phyloP scores from a whole-genome alignment of 2,797 vertebrate species.

The Thamnophis elegans region DNA sequence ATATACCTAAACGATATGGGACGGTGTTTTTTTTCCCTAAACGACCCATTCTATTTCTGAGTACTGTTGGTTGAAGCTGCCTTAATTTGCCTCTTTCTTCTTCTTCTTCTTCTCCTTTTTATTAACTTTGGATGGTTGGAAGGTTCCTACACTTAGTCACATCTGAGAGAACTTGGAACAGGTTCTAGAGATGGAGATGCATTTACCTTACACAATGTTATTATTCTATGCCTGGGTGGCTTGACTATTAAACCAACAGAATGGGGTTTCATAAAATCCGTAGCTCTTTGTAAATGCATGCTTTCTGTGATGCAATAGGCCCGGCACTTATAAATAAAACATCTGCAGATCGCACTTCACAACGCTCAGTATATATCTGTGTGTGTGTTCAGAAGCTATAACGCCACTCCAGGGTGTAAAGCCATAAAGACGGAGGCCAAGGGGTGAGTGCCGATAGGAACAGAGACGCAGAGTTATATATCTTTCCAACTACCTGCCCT shows the following conservation, averaged over 20 bases:
- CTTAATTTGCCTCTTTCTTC: conserved; percentile 33
- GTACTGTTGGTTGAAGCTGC: conserved; percentile 9
- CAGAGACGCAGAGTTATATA: conserved; percentile 58
- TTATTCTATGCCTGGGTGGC: conserved; percentile 69
- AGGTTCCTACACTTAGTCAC: conserved; percentile 72
- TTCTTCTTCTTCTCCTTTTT: not conserved
- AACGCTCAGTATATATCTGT: conserved; percentile 44
- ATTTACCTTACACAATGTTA: conserved; percentile 64
- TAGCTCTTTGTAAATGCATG: conserved; percentile 58
- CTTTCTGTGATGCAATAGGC: conserved; percentile 56
- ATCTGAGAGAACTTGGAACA: conserved; percentile 73
- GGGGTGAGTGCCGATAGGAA: conserved; percentile 58
- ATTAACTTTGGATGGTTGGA: conserved; percentile 61
- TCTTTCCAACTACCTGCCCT: conserved; percentile 65
- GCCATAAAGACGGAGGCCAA: conserved; percentile 64
- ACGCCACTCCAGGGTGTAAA: conserved; percentile 63
- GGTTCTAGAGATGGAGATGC: conserved; percentile 67
- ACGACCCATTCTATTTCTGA: conserved; percentile 1
- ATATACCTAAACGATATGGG: not conserved
- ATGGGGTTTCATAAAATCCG: conserved; percentile 64
- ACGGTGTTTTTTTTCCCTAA: conserved; percentile 38
- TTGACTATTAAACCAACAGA: conserved; percentile 69
- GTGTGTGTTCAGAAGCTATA: conserved; percentile 53
- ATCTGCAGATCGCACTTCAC: conserved; percentile 53
- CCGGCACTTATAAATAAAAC: conserved; percentile 72